Percentiles rank a stretch among this genome's conserved stretches.
Conservation (phyloP, 2,113 vertebrate species). For the Oceanodroma tethys region DNA sequence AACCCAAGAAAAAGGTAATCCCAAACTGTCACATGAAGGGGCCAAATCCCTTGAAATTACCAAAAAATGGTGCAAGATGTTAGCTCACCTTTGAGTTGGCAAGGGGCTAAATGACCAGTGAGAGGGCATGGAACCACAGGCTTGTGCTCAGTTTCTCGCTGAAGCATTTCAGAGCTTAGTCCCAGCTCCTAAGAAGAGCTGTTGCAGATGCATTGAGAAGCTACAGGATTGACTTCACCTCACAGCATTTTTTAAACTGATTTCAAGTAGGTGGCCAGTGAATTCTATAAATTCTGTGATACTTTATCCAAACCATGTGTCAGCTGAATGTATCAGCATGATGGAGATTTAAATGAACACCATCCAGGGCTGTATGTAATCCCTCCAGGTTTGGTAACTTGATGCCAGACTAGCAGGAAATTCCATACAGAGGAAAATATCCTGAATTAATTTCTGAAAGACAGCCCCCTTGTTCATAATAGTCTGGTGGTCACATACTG, state of each 20-base stretch:
- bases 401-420: neutral
- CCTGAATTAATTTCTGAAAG: neutral
- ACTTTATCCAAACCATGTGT: neutral
- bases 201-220: neutral
- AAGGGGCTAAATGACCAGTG: neutral
- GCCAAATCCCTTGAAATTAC: neutral
- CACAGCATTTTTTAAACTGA: neutral
- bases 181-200: neutral
- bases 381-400: neutral
- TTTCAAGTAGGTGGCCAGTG: neutral
- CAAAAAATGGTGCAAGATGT: neutral
- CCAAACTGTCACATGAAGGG: neutral
- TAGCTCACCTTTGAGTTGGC: neutral
- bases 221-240: neutral
- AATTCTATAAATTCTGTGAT: neutral
- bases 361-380: neutral
- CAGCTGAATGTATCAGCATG: neutral
- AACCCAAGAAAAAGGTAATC: neutral
- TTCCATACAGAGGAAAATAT: neutral
- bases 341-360: neutral
- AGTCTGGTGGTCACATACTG: neutral
- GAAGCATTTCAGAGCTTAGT: neutral
- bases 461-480: neutral
- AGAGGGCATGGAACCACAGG: neutral
- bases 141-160: accelerated